Evolutionary conservation across 1,140 invertebrate species (phyloP), one percentile per base, ranked within the genome.

Genomic region (Luehdorfia chinensis): DNA sequence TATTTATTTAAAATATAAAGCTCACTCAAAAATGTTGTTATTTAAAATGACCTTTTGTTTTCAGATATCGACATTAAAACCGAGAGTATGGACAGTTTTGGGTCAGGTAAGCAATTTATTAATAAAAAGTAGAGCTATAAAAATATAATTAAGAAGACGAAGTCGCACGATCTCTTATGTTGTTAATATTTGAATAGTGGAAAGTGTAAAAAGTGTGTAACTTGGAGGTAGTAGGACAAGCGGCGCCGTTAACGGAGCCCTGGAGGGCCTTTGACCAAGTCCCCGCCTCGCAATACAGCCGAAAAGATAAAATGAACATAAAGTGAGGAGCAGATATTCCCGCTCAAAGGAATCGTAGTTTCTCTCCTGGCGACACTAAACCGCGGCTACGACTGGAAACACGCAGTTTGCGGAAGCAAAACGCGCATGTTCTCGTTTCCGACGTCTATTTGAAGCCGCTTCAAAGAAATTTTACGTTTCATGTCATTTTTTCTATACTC

Each of bases 231-330:
- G 59, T 45, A 59, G 63, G 68, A 63, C 55, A 64, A 48, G 60
- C 63, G 57, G 65, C 59, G 61, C 67, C 67, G 75, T 76, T 81
- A 81, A 83, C 74, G 75, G 54, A 81, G 65, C 81, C 77, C 78
- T 75, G 45, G 78, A 85, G 81, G 65, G 76, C 69, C 66, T 73
- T 85, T 79, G 69, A 48, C 62, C 52, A 63, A 66, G 67, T 77
- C 73, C 78, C 80, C 63, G 68, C 55, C 66, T 79, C 71, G 75
- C 70, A 81, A 79, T 80, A 81, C 74, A 69, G 70, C 53, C 74
- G 69, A 76, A 84, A 80, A 81, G 78, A 85, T 85, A 85, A 85
- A 85, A 85, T 78, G 78, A 81, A 83, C 75, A 77, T 83, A 83
- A 83, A 83, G 70, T 83, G 74, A 83, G 76, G 57, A 75, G 72